Evolutionary conservation across 2,113 vertebrate species (phyloP), one percentile per base, ranked within the genome.

Genomic region (Felis catus): DNA sequence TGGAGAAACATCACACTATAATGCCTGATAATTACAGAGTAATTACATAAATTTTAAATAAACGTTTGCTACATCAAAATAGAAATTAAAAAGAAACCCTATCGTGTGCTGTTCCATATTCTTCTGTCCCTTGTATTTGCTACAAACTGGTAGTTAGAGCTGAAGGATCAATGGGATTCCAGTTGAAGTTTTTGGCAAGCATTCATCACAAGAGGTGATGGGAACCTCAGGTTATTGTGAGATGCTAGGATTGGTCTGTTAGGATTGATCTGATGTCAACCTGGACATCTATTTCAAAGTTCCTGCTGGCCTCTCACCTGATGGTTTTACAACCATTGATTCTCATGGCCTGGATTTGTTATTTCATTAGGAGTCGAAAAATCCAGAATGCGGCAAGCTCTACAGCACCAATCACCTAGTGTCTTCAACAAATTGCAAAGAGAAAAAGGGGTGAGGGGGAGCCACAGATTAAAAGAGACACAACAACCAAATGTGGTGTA

Each of bases 41-140:
- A 53, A 91, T 58, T 39, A 74, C 85, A 88, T 51, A 91, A 41
- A 84, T 83, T 53, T 76, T 29, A 94, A 86, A 76, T 88, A n/a
- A 65, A 73, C 55, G 58, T 84, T 95, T 92, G 70, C 41, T 89
- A 29, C 29, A 39, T 31, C 82, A 86, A 94, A 61, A 83, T 13
- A 81, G 5, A 55, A 58, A 33, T 68, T 18, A 63, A n/a, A 33
- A 23, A n/a, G 7, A 33, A 53, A 63, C 0, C 7, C 18, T 27
- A 19, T 71, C 12, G 3, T 23, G 41, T 48, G 80, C 4, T 68
- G 91, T 91, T 85, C 83, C 5, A 74, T 76, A 39, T 88, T 83
- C 36, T 87, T 89, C 63, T 33, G 2, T 61, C 12, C 21, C 65
- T 80, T 73, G 21, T 31, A 55, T 73, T 94, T 92, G 71, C 84